These are phyloP conservation scores for Diachrysia chrysitis DNA, from an alignment of 2,888 invertebrate species.

Conservation along the genomic window DNA sequence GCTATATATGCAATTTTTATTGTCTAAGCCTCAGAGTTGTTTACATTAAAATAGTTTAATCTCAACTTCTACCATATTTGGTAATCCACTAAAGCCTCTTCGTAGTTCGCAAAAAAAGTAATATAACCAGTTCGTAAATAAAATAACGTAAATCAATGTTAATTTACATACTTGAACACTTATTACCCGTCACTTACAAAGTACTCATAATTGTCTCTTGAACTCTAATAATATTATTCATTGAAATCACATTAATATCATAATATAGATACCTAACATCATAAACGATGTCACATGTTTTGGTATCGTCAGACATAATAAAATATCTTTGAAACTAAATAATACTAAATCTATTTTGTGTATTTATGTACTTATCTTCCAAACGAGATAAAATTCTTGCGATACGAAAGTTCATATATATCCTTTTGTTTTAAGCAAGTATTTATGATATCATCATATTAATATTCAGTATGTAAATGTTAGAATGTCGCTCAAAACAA, in stretches of 20 bases:
- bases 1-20: neutral
- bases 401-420: conserved; percentile 42
- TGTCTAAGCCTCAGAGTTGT: neutral
- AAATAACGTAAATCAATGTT: neutral
- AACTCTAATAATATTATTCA: neutral
- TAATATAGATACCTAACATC: neutral
- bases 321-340: conserved; percentile 12
- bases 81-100: neutral
- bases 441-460: conserved; percentile 49
- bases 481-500: conserved; percentile 41
- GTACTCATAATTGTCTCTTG: neutral
- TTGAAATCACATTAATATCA: conserved; percentile 5
- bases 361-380: conserved; percentile 12
- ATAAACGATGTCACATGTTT: conserved; percentile 15
- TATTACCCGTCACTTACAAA: neutral
- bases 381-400: conserved; percentile 47
- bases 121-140: neutral
- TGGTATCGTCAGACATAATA: conserved; percentile 15
- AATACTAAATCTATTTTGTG: conserved; percentile 20
- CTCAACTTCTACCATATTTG: no score
- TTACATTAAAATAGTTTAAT: no score
- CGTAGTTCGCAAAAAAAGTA: neutral
- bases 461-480: conserved; percentile 53
- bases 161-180: neutral
- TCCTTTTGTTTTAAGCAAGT: conserved; percentile 43